phyloP scores from a whole-genome alignment of 1,140 invertebrate genomes.

The Drosophila novamexicana region DNA sequence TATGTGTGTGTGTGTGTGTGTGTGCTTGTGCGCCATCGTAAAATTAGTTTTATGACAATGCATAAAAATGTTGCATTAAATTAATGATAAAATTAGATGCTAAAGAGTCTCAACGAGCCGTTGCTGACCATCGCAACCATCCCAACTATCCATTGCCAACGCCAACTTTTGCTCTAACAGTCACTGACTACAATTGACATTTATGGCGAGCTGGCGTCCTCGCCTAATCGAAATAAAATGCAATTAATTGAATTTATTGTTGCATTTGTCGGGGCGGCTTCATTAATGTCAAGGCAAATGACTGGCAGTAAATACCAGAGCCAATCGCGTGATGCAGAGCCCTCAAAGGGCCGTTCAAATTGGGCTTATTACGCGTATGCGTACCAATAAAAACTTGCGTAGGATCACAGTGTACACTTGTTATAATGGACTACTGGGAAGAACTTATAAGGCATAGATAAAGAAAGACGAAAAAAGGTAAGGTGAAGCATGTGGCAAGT shows the following conservation, averaged over 20 bases:
- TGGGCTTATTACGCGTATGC: slow-evolving; percentile 10
- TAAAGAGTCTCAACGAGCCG: slow-evolving; percentile 21
- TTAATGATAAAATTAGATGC: slow-evolving; percentile 81
- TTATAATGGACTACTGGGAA: not conserved
- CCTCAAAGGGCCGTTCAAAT: not conserved
- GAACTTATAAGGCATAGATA: not conserved
- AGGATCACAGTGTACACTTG: not conserved
- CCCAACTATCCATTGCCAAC: not conserved
- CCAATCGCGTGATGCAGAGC: not conserved
- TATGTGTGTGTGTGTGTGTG: slow-evolving; percentile 16
- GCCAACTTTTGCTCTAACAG: slow-evolving; percentile 48
- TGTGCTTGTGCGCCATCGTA: slow-evolving; percentile 48
- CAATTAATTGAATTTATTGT: slow-evolving; percentile 83
- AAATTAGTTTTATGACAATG: slow-evolving; percentile 82
- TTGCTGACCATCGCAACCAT: not conserved
- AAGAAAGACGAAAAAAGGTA: not conserved
- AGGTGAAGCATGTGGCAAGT: not conserved
- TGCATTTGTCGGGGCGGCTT: slow-evolving; percentile 55
- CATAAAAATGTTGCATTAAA: slow-evolving; percentile 80
- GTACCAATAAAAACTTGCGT: slow-evolving; percentile 2
- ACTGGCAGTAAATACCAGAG: slow-evolving; percentile 26
- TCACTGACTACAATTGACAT: slow-evolving; percentile 77
- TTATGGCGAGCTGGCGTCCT: slow-evolving; percentile 49
- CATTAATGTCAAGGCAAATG: slow-evolving; percentile 50
- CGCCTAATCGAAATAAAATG: slow-evolving; percentile 78